Conservation (phyloP, 2,113 vertebrate species). For the Macquaria ambigua region DNA sequence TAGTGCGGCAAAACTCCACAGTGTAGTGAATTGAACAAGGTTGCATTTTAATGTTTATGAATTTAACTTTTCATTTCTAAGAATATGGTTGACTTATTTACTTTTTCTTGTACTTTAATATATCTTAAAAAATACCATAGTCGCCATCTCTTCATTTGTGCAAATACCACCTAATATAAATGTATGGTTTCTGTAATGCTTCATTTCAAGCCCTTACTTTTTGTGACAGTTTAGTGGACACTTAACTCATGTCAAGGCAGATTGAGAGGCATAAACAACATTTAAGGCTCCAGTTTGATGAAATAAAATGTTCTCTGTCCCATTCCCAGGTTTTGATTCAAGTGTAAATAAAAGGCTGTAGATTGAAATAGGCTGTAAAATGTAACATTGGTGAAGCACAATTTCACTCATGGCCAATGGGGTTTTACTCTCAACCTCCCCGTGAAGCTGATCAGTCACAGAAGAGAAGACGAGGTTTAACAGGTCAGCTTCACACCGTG, state of each 20-base stretch:
- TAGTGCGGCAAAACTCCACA: background rate
- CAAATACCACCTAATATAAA: background rate
- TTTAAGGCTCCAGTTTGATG: background rate
- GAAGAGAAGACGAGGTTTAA: too few relatives aligned
- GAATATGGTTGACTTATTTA: background rate
- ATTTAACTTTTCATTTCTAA: background rate
- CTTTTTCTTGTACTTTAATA: background rate
- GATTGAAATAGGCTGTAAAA: background rate
- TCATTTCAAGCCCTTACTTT: background rate
- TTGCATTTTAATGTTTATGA: background rate
- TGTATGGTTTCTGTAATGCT: background rate
- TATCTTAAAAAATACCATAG: background rate
- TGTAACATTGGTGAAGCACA: background rate
- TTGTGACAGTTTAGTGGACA: background rate
- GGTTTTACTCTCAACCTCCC: too few relatives aligned
- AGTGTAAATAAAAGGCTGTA: background rate
- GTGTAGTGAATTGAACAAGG: background rate
- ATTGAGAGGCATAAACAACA: background rate
- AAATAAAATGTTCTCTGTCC: background rate
- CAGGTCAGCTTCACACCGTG: too few relatives aligned
- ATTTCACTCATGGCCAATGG: too few relatives aligned
- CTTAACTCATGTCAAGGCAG: background rate
- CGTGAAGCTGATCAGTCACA: too few relatives aligned
- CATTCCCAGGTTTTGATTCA: too few relatives aligned
- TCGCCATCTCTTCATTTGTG: background rate